Evolutionary conservation across 2,888 invertebrate genomes (phyloP), one percentile per base, ranked within the genome.

Genomic region (Stenoptilia bipunctidactyla): DNA sequence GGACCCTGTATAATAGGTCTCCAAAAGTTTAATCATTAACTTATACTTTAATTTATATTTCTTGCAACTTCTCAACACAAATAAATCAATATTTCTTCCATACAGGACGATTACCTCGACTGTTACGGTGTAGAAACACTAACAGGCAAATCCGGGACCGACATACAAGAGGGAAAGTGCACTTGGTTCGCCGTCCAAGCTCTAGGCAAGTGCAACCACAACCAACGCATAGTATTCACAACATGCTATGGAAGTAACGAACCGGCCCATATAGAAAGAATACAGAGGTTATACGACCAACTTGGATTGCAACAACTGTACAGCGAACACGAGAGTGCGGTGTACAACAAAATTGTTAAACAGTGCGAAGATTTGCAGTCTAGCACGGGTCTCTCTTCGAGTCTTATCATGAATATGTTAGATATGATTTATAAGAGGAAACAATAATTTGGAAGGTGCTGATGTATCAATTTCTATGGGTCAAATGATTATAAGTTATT

Each of bases 101-200:
- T 40, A 37, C 72, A 90, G 87, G 94, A 96, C 64, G 95, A 96
- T 68, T 95, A 87, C 67, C 77, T 95, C 34, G 97, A 97, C 62
- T 93, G 92, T 57, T 98, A 90, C 67, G 96, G 96, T 0, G 90
- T 94, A 57, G 87, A 92, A 25, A 82, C 85, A 1, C 71, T 91
- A 0, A 95, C 91, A 1, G 98, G 97, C 0, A 98, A 98, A 84
- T 73, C 88, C 12, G 93, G 95, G 2, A 92, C 90, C 0, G 97
- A 98, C 59, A 97, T 98, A 50, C 88, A 91, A 63, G 94, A 96
- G 56, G 95, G 96, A 34, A 98, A 98, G 73, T 98, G 97, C 67
- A 89, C 94, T 0, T 98, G 98, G 98, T 75, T 96, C 27, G 89
- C 93, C 1, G 93, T 96, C 0, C 90, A 91, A 12, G 93, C 94